Percentiles rank a stretch among this genome's conserved stretches.
phyloP scores from a whole-genome alignment of 35 echinoderm and acorn worm genomes.

The Lytechinus variegatus region DNA sequence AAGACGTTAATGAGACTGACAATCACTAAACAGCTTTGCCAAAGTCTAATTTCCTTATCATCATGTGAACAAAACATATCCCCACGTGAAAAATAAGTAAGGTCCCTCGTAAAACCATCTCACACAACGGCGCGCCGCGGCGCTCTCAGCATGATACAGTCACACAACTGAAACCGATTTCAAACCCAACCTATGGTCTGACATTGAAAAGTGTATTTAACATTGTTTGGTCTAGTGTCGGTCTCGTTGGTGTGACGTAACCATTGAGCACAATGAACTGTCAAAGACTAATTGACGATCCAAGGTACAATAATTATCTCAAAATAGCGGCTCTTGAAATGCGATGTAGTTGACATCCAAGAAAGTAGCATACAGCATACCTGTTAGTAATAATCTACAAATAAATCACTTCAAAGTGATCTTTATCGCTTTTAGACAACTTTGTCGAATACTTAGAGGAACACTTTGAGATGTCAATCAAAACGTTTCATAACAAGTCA shows the following conservation, averaged over 20 bases:
- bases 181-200: no score
- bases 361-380: not conserved
- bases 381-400: not conserved
- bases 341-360: not conserved
- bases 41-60: not conserved
- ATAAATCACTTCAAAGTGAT: not conserved
- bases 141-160: no score
- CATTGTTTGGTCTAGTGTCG: no score
- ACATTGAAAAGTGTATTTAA: no score
- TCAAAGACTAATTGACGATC: not conserved
- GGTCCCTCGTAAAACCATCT: not conserved
- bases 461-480: not conserved
- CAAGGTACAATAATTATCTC: not conserved
- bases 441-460: not conserved
- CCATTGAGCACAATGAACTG: not conserved
- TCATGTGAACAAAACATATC: not conserved
- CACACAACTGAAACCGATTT: no score
- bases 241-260: no score
- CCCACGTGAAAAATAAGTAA: not conserved
- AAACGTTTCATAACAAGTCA: not conserved
- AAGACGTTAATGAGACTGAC: not conserved
- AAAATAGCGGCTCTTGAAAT: not conserved
- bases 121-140: no score
- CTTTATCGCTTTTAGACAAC: not conserved
- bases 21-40: not conserved